Conservation (phyloP, 1,140 invertebrate species). For the Frieseomelitta varia region DNA sequence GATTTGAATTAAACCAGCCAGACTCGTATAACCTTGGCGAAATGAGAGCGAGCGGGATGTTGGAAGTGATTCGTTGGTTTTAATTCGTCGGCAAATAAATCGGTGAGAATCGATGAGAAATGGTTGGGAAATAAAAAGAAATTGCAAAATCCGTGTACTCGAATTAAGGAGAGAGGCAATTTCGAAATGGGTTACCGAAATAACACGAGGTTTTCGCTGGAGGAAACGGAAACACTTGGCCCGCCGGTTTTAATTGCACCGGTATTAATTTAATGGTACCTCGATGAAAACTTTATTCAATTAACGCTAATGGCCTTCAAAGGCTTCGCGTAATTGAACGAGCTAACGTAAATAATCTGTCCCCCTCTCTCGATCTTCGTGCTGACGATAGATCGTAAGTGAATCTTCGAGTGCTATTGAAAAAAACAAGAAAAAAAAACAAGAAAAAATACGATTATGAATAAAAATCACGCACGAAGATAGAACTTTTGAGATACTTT, state of each 20-base stretch:
- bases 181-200: conserved; percentile 22
- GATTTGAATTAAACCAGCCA: not conserved
- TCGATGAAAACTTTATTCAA: conserved; percentile 38
- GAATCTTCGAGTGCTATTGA: conserved; percentile 6
- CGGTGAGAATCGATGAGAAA: not conserved
- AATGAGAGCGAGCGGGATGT: not conserved
- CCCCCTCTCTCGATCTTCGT: not conserved
- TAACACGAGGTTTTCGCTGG: not conserved
- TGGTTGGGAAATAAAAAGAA: not conserved
- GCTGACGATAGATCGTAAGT: not conserved
- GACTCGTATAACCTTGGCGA: conserved; percentile 4
- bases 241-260: conserved; percentile 21
- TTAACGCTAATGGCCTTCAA: conserved; percentile 33
- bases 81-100: not conserved
- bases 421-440: not conserved
- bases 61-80: not conserved
- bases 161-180: not conserved
- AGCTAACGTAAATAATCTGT: conserved; percentile 24
- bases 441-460: not conserved
- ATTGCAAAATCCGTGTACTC: not conserved
- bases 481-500: not conserved
- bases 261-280: conserved; percentile 26
- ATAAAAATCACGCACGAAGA: not conserved
- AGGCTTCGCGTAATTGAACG: conserved; percentile 24
- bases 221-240: conserved; percentile 14